Evolutionary conservation across 2,888 invertebrate species (phyloP).

Genomic region (Phyto melanocephala): DNA sequence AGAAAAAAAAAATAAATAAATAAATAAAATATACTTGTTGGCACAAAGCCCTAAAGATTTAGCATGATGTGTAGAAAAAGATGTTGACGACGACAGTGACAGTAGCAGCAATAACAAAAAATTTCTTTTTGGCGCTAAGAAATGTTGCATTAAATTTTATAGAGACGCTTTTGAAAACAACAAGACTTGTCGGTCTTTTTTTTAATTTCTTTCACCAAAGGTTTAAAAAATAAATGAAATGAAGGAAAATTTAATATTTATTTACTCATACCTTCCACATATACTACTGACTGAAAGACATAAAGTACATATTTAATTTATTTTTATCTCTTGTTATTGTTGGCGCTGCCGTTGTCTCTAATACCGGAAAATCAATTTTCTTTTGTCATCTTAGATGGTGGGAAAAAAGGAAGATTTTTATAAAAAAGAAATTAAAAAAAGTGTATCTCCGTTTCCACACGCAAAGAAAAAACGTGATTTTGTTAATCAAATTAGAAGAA

Average conservation of each 20-base stretch:
- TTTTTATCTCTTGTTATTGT: slow-evolving; percentile 10
- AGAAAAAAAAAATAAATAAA: neutral
- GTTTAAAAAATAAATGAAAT: slow-evolving; percentile 29
- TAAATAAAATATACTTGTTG: slow-evolving; percentile 46
- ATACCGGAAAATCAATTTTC: slow-evolving; percentile 52
- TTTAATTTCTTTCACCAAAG: slow-evolving; percentile 43
- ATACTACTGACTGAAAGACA: neutral
- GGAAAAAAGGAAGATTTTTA: slow-evolving; percentile 10
- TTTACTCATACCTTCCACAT: slow-evolving; percentile 5
- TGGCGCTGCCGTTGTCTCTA: slow-evolving; percentile 9
- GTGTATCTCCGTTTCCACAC: slow-evolving; percentile 16
- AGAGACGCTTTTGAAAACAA: slow-evolving; percentile 52
- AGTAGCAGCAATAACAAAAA: slow-evolving; percentile 16
- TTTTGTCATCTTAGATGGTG: neutral
- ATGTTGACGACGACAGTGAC: neutral
- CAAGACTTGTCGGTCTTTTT: slow-evolving; percentile 45
- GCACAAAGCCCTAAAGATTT: slow-evolving; percentile 59
- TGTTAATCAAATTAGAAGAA: too few species aligned
- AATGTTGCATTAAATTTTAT: slow-evolving; percentile 66
- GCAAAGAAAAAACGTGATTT: too few species aligned
- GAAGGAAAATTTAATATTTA: slow-evolving; percentile 36
- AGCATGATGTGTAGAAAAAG: slow-evolving; percentile 14
- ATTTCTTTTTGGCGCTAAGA: slow-evolving; percentile 65
- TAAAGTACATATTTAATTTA: slow-evolving; percentile 31
- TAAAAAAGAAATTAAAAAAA: neutral